Percentiles rank a stretch among this genome's conserved stretches.
Conservation (phyloP, 2,888 invertebrate genomes). For the Lasioglossum leucozonium region DNA sequence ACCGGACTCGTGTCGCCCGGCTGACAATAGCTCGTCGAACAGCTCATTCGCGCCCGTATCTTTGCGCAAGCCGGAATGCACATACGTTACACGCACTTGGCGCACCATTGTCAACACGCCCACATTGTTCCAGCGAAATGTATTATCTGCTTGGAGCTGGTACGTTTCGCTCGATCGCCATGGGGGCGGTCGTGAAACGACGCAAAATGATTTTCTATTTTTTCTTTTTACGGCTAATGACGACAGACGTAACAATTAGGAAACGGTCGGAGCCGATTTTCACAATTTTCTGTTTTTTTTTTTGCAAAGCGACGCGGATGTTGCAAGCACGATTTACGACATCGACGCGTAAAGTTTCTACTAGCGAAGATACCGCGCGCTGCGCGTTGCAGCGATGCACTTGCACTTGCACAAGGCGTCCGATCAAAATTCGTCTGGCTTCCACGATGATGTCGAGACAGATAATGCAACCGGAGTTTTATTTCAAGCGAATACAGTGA, state of each 20-base stretch:
- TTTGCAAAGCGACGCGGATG: not conserved
- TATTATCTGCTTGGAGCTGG: slow-evolving; percentile 35
- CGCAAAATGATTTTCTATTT: slow-evolving; percentile 9
- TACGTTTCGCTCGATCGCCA: slow-evolving; percentile 17
- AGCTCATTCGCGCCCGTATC: slow-evolving; percentile 22
- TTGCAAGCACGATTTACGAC: not conserved
- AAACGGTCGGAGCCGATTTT: slow-evolving; percentile 11
- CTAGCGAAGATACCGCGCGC: not conserved
- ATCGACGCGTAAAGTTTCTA: slow-evolving; percentile 11
- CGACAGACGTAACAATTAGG: slow-evolving; percentile 1
- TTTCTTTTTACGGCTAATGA: not conserved
- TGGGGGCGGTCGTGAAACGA: not conserved
- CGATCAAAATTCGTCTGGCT: slow-evolving; percentile 22
- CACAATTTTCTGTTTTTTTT: slow-evolving; percentile 7
- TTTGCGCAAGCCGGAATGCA: slow-evolving; percentile 35
- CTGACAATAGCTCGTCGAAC: slow-evolving; percentile 21
- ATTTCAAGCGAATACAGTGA: too few relatives aligned
- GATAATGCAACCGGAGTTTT: too few relatives aligned
- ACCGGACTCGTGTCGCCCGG: not conserved
- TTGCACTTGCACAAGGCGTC: slow-evolving; percentile 13
- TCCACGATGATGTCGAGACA: not conserved
- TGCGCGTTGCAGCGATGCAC: not conserved
- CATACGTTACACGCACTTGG: slow-evolving; percentile 4
- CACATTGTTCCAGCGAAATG: slow-evolving; percentile 33
- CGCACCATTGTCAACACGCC: slow-evolving; percentile 50